Evolutionary conservation across 2,113 vertebrate species (phyloP), one percentile per base, ranked within the genome.

Genomic region (Bettongia penicillata): DNA sequence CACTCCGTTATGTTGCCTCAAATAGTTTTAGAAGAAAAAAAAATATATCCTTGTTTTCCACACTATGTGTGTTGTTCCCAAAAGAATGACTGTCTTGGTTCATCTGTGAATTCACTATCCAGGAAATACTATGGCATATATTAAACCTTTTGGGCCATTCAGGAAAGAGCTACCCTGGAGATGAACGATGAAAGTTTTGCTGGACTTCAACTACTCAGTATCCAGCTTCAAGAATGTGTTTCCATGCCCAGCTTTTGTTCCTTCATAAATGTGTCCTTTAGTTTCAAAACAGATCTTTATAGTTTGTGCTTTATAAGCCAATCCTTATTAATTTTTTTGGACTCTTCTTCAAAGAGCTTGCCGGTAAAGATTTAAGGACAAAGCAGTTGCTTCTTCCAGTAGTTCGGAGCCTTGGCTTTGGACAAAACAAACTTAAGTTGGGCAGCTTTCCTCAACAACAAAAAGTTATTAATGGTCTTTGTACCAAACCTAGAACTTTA

Each of bases 21-120:
- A 99, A 99, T 99, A 99, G 99, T 99, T 99, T 99, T 99, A 99
- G 99, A 99, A 99, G 99, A 99, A 99, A 99, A 98, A 98, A 99
- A 99, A 98, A 98, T 99, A 99, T 98, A 99, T 99, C 99, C 99
- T 99, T 99, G 99, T 99, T 99, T 99, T 99, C 99, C 99, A 99
- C 99, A 99, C 99, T 99, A 99, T 99, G 99, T 99, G 99, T 99
- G 99, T 99, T 99, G 99, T 99, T 99, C 99, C 99, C 99, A 99
- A 99, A 99, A 99, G 99, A 99, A 99, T 99, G 99, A 99, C 99
- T 99, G 99, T 99, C 99, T 99, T 98, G 98, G 99, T 99, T 99
- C 99, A 99, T 99, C 99, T 99, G 98, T 98, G 98, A 99, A 98
- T 98, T 98, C 98, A 98, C 99, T 98, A 98, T 98, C 97, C 98